Base-by-base conservation (phyloP, 2,797 vertebrate species). In the Cuculus canorus region DNA sequence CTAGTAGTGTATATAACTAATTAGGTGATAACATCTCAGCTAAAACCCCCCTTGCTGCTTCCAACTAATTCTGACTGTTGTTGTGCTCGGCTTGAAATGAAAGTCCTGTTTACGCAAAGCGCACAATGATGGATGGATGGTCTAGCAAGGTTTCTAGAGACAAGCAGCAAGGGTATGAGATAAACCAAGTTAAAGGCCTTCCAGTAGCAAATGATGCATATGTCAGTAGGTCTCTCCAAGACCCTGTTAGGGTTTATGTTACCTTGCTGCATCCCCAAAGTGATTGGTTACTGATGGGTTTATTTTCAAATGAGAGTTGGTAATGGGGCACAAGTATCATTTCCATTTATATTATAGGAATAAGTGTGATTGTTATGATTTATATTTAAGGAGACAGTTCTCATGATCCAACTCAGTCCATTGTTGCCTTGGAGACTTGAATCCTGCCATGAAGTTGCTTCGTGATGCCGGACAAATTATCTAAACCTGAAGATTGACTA, bases 191-290 rank as follows among this genome's bases (percentile, higher is more conserved):
- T 64, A 27, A 59, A 63, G n/a, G 24, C 60, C 14, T 75, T 82
- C 50, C 56, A 32, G 22, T 57, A 69, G 41, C 8, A 65, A 53
- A 27, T 41, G 24, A 21, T 50, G 3, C 37, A 7, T 61, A 5
- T 18, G 13, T 39, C 50, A 64, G 0, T 6, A 18, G 64, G 18
- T 33, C 11, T 61, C 27, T 71, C 1, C 0, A 53, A 45, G 35
- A 56, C 4, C n/a, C 5, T 9, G 0, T 43, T 52, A 25, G 28
- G 19, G 18, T 75, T 78, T 59, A 5, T 53, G 18, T 68, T 11
- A 27, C 17, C 13, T 39, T 73, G 30, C 33, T 86, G 2, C 7
- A 15, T 53, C 10, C 21, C 11, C 2, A 1, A 15, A 59, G 56
- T 59, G 25, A 30, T 4, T 45, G 37, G 12, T 69, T 90, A 32